Conservation (phyloP, 2,113 vertebrate genomes). For the Elephantulus edwardii region DNA sequence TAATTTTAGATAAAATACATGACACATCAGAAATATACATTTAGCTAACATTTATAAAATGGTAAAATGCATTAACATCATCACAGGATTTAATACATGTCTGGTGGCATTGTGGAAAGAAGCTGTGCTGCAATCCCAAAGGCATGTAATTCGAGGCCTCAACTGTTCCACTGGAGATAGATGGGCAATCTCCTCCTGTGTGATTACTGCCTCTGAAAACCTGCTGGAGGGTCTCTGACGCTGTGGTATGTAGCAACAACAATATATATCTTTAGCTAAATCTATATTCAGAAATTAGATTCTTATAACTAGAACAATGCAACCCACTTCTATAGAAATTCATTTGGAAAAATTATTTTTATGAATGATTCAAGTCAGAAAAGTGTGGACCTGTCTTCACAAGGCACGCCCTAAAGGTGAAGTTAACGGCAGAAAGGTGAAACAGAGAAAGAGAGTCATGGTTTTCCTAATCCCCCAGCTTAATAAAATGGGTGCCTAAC, state of each 20-base stretch:
- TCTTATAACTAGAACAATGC: neutral
- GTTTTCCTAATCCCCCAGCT: neutral
- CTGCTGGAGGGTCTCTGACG: no score
- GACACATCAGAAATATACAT: neutral
- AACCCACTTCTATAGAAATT: conserved; percentile 8
- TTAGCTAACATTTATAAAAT: neutral
- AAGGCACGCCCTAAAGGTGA: neutral
- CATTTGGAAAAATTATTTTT: neutral
- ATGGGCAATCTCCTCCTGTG: no score
- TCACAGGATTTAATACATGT: neutral
- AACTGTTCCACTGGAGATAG: no score
- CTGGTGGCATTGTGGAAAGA: no score
- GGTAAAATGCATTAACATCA: neutral
- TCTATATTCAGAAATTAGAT: neutral
- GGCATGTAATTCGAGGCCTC: no score
- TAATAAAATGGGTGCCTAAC: neutral
- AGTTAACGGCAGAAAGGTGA: neutral
- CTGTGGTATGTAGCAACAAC: no score
- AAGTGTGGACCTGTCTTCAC: neutral
- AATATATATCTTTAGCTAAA: neutral
- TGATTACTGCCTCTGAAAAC: no score
- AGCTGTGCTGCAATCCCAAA: no score
- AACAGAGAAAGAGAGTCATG: neutral
- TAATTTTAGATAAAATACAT: conserved; percentile 35
- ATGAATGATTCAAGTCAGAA: neutral